A percentile compares a stretch with the other conserved stretches of the same genome.
These are phyloP conservation scores for Lepus townsendii DNA, from an alignment of 2,797 vertebrate species.

Conservation along the genomic window DNA sequence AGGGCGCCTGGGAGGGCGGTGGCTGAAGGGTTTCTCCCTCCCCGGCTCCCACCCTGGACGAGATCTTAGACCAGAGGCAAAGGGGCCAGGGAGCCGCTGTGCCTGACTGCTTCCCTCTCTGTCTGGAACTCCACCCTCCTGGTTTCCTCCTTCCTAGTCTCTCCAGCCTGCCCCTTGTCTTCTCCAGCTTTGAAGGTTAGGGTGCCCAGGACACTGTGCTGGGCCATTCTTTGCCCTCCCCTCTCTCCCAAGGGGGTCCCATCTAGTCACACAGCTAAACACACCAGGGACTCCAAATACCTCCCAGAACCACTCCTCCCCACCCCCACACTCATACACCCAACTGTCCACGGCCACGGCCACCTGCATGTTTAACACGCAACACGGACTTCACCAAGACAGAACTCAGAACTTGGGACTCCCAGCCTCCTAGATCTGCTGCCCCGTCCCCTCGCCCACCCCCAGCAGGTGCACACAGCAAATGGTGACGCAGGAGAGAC, in stretches of 20 bases:
- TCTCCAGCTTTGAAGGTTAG: neutral
- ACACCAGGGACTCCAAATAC: neutral
- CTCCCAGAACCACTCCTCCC: neutral
- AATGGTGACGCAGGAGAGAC: accelerated
- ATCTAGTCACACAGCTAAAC: neutral
- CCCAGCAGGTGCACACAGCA: neutral
- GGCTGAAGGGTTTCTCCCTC: neutral
- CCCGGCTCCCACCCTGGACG: neutral
- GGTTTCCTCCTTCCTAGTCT: neutral
- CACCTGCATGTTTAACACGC: neutral
- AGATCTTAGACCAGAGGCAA: neutral
- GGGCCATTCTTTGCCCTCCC: neutral
- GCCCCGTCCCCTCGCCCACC: neutral
- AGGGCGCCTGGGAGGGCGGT: neutral
- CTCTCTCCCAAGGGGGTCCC: neutral
- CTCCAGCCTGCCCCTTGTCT: neutral
- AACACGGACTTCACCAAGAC: neutral
- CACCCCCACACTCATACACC: neutral
- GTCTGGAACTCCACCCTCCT: neutral
- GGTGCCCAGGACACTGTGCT: neutral
- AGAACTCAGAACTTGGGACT: neutral
- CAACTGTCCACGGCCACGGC: neutral
- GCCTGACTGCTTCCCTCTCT: neutral
- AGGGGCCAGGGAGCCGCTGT: neutral
- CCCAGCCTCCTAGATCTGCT: neutral